Conservation (phyloP, 2,888 invertebrate species). For the Busseola fusca region DNA sequence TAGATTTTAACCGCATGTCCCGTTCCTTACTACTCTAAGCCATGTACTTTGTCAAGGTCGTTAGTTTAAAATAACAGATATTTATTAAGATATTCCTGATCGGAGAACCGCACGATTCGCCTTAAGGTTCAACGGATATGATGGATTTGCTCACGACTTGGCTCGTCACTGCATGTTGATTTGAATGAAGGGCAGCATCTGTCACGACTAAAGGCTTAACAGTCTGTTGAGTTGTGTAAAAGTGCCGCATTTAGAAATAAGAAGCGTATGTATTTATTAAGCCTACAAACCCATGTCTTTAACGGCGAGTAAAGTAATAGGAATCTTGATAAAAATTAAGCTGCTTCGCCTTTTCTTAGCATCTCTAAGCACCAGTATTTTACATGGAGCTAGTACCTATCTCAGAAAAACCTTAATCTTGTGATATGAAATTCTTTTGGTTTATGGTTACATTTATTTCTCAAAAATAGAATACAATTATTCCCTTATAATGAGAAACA, state of each 20-base stretch:
- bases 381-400: too few species aligned
- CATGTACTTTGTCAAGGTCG: constrained; percentile 35
- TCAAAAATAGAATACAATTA: too few species aligned
- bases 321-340: too few species aligned
- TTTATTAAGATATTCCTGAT: constrained; percentile 28
- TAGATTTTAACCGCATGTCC: not conserved
- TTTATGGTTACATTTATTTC: too few species aligned
- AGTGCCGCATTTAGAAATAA: not conserved
- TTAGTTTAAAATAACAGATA: constrained; percentile 23
- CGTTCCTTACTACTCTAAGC: not conserved
- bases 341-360: too few species aligned
- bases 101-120: constrained; percentile 44
- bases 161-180: constrained; percentile 46
- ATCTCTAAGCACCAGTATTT: too few species aligned
- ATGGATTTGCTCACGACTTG: constrained; percentile 51
- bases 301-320: not conserved
- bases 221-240: not conserved
- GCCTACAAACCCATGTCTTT: not conserved
- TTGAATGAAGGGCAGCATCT: constrained; percentile 38
- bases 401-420: not conserved
- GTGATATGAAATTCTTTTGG: too few species aligned
- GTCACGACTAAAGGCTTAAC: constrained; percentile 40
- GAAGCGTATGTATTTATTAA: constrained; percentile 6
- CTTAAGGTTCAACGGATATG: constrained; percentile 37
- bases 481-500: too few species aligned